Conservation (phyloP, 2,113 vertebrate genomes). For the Xenopus tropicalis region DNA sequence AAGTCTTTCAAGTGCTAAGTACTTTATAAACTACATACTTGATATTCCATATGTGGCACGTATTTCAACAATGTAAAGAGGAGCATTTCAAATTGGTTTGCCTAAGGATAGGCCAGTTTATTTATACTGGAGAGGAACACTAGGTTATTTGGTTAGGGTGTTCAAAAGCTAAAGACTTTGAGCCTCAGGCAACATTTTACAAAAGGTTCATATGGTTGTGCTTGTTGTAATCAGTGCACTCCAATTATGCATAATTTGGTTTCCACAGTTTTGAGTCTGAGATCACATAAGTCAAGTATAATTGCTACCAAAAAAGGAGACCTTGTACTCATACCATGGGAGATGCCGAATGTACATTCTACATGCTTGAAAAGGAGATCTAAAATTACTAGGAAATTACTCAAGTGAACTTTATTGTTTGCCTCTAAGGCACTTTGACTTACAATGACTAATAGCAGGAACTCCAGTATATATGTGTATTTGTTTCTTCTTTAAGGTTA, state of each 20-base stretch:
- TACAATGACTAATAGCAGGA: constrained; percentile 54
- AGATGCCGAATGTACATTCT: constrained; percentile 43
- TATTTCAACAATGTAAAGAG: constrained; percentile 56
- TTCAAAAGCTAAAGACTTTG: constrained; percentile 58
- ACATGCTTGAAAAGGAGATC: constrained; percentile 51
- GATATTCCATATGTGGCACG: constrained; percentile 45
- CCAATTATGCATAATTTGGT: constrained; percentile 65
- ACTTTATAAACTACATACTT: constrained; percentile 47
- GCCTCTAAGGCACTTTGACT: constrained; percentile 50
- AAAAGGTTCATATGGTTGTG: constrained; percentile 58
- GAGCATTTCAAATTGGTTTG: constrained; percentile 53
- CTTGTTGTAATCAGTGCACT: constrained; percentile 63
- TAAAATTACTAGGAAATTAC: constrained; percentile 54
- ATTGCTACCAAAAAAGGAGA: constrained; percentile 63
- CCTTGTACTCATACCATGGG: constrained; percentile 54
- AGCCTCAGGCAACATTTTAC: constrained; percentile 60
- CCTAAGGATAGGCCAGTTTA: constrained; percentile 59
- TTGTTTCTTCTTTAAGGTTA: constrained; percentile 35
- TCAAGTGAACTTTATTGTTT: constrained; percentile 49
- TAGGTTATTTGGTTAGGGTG: constrained; percentile 56
- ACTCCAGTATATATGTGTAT: constrained; percentile 51
- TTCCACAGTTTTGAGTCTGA: constrained; percentile 59
- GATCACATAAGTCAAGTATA: constrained; percentile 62
- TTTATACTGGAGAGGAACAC: constrained; percentile 57
- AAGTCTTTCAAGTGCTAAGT: constrained; percentile 58